Percentiles rank a stretch among this genome's conserved stretches.
These are phyloP conservation scores for Ichneumon xanthorius DNA, from an alignment of 2,888 invertebrate genomes.

Conservation along the genomic window DNA sequence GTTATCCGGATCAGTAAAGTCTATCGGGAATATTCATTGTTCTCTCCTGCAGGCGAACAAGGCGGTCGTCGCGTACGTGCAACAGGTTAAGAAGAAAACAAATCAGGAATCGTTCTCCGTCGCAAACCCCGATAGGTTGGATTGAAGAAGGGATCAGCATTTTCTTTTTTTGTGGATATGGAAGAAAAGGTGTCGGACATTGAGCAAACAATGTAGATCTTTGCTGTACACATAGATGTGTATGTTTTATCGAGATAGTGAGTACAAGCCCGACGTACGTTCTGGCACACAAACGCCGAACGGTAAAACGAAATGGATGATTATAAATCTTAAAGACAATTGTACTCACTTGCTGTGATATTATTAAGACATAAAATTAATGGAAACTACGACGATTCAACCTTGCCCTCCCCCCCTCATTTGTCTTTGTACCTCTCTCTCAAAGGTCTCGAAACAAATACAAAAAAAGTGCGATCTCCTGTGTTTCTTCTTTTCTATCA, in stretches of 20 bases:
- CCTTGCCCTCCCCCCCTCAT: not conserved
- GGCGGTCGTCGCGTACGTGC: conserved; percentile 85
- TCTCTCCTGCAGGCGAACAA: conserved; percentile 86
- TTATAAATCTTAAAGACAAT: conserved; percentile 9
- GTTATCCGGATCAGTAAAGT: conserved; percentile 83
- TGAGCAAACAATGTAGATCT: not conserved
- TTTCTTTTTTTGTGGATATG: not conserved
- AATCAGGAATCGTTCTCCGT: conserved; percentile 18
- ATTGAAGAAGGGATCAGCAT: conserved; percentile 49
- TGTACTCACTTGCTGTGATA: not conserved
- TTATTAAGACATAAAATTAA: conserved; percentile 3
- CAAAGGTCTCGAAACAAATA: conserved; percentile 1
- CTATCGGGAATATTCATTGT: conserved; percentile 84
- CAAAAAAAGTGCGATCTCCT: not conserved
- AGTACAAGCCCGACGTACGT: not conserved
- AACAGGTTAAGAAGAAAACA: conserved; percentile 81
- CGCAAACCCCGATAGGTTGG: not conserved
- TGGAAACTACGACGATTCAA: not conserved
- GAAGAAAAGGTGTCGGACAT: conserved; percentile 1
- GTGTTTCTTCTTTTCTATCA: conserved; percentile 15
- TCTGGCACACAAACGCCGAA: not conserved
- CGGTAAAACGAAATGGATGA: not conserved
- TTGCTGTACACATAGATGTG: not conserved
- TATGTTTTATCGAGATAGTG: conserved; percentile 2
- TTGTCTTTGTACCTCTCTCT: not conserved